phyloP scores from a whole-genome alignment of 1,140 invertebrate species.

The Eueides isabella region DNA sequence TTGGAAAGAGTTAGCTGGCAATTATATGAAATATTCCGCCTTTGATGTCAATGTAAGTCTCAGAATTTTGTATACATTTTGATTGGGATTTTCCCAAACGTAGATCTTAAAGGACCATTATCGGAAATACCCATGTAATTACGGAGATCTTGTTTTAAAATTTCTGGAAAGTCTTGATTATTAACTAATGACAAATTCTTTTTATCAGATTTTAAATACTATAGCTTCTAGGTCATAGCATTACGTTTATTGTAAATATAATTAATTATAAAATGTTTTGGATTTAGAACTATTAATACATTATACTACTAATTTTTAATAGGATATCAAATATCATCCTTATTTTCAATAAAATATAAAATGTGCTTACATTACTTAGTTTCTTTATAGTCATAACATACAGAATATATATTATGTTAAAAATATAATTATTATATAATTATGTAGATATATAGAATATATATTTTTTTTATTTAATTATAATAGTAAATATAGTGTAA shows the following conservation, averaged over 20 bases:
- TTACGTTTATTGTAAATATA: neutral
- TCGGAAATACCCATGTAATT: conserved; percentile 24
- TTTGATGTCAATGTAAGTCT: conserved; percentile 83
- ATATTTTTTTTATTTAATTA: too few species aligned
- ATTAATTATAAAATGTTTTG: neutral
- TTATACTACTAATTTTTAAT: neutral
- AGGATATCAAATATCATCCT: neutral
- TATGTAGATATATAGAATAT: too few species aligned
- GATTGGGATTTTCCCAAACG: conserved; percentile 51
- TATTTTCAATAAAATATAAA: neutral
- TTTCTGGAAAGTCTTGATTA: neutral
- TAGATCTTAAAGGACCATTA: conserved; percentile 16
- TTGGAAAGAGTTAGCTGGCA: conserved; percentile 89
- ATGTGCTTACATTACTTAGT: too few species aligned
- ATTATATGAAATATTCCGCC: conserved; percentile 81
- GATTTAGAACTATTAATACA: neutral
- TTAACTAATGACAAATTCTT: neutral
- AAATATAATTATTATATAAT: too few species aligned
- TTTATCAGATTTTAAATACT: neutral
- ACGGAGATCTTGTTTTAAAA: neutral
- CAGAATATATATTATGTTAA: too few species aligned
- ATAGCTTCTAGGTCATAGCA: neutral
- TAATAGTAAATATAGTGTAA: too few species aligned
- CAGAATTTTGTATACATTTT: conserved; percentile 28
- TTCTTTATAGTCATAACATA: too few species aligned